Evolutionary conservation across 2,888 invertebrate genomes (phyloP), one percentile per base, ranked within the genome.

Genomic region (Acleris laterana): DNA sequence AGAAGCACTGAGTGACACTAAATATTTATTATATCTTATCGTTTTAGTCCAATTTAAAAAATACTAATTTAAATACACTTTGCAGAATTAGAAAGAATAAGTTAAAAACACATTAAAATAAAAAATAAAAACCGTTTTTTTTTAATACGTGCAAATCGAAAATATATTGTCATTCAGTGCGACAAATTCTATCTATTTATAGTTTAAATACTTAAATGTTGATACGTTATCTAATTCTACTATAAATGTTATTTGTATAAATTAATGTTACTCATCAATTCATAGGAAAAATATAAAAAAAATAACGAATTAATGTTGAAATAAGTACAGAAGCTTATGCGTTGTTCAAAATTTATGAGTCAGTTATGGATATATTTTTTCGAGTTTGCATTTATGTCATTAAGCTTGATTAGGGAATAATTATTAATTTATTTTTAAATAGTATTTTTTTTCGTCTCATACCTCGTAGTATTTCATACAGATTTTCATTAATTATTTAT

Each of bases 211-310:
- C 4, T 4, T 38, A 16, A 57, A 52, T 66, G 62, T 62, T 67
- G 63, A 53, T 67, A 58, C 42, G 67, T 67, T 63, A 67, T 46
- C 55, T 55, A 63, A 56, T 67, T 58, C 52, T 67, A 63, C 25
- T 67, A 17, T 57, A 49, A 3, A 59, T 55, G 53, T 67, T 67
- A 67, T 53, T 55, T 42, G 52, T 55, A 60, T 53, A 50, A 11
- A 53, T 61, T 50, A 42, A 61, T 55, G 50, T 28, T 22, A 55
- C 28, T 64, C 48, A 60, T 49, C 49, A 55, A 56, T 42, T 50
- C 48, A 9, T 64, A 42, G n/a, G 9, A 11, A 44, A 60, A 60
- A 16, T 62, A 56, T 66, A 68, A 46, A 51, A 46, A 51, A 42
- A 20, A 38, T 59, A 59, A 58, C 58, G 60, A 64, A 66, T 66